These are phyloP conservation scores for Drosophila bunnanda DNA, from an alignment of 2,888 invertebrate genomes.

Conservation along the genomic window DNA sequence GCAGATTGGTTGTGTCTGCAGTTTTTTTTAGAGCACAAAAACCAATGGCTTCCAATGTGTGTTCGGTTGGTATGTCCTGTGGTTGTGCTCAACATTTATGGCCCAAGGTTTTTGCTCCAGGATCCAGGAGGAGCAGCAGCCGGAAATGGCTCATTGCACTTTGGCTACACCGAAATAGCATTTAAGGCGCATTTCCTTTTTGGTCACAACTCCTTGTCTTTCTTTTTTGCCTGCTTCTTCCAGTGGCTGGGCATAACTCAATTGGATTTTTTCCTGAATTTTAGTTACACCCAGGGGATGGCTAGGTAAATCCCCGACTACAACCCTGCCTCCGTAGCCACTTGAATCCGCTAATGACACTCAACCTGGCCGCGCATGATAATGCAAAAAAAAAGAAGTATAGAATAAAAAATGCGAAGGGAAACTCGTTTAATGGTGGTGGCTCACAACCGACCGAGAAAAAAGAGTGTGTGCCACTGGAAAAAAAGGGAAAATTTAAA, in stretches of 20 bases:
- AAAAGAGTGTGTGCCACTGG: slow-evolving; percentile 51
- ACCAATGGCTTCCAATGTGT: slow-evolving; percentile 47
- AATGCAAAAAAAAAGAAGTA: slow-evolving; percentile 55
- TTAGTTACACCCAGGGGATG: slow-evolving; percentile 16
- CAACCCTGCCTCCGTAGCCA: slow-evolving; percentile 61
- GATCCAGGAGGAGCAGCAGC: slow-evolving; percentile 21
- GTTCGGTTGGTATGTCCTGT: slow-evolving; percentile 65
- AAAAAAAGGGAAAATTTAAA: slow-evolving; percentile 78
- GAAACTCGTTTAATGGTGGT: slow-evolving; percentile 76
- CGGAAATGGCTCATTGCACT: slow-evolving; percentile 82
- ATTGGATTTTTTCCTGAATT: slow-evolving; percentile 52
- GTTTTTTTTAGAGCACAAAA: slow-evolving; percentile 26
- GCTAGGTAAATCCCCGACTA: slow-evolving; percentile 43
- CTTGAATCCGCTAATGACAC: slow-evolving; percentile 59
- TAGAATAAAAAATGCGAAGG: slow-evolving; percentile 21
- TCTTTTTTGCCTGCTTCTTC: slow-evolving; percentile 45
- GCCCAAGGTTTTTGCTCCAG: slow-evolving; percentile 44
- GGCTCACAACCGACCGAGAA: slow-evolving; percentile 37
- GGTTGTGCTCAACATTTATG: slow-evolving; percentile 76
- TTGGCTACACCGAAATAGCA: slow-evolving; percentile 77
- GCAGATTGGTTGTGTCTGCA: slow-evolving; percentile 77
- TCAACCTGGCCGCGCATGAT: slow-evolving; percentile 68
- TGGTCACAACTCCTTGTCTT: slow-evolving; percentile 8
- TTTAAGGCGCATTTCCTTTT: slow-evolving; percentile 79
- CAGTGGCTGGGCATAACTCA: slow-evolving; percentile 57